Base-by-base conservation (phyloP, 2,888 invertebrate species). In the Watsonalla binaria region DNA sequence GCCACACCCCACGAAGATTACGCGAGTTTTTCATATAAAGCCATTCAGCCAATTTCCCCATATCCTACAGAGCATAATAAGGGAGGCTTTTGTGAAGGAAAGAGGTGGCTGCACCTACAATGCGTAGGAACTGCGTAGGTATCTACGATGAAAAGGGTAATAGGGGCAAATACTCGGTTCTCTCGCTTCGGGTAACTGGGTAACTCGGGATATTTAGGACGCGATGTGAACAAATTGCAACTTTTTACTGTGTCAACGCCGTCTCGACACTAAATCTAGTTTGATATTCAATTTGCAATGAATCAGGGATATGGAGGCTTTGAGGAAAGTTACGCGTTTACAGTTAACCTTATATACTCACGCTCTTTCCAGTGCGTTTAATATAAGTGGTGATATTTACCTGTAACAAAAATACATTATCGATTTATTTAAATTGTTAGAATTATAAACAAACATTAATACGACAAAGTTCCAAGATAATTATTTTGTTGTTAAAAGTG, bases 21-120 rank as follows among this genome's bases (percentile, higher is more conserved):
- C 86, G 82, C 68, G 84, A 87, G 82, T 87, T 89, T 90, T 90
- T 89, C 84, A 86, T 88, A 88, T 84, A 85, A 86, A 85, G 84
- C 88, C 82, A 89, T 89, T 87, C 84, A 86, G 82, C 87, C 90
- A 89, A 90, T 90, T 89, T 87, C 87, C 86, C 86, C 83, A 86
- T 87, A 90, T 85, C 85, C 86, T 82, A 85, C 83, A 82, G 80
- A 84, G 85, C 82, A 87, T 86, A 88, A 90, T 89, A 89, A 87
- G 82, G 84, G 81, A 84, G 79, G 84, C 86, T 86, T 86, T 87
- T 88, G 84, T 86, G 79, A 82, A 80, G 80, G 77, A 84, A 87
- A 86, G 86, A 83, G 86, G 86, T 85, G 83, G 78, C 80, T 81
- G 78, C 82, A 84, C 80, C 83, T 82, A 82, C 85, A 86, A 85